Percentiles rank a stretch among this genome's conserved stretches.
These are phyloP conservation scores for Clarias batrachus DNA, from an alignment of 2,113 vertebrate species.

Conservation along the genomic window DNA sequence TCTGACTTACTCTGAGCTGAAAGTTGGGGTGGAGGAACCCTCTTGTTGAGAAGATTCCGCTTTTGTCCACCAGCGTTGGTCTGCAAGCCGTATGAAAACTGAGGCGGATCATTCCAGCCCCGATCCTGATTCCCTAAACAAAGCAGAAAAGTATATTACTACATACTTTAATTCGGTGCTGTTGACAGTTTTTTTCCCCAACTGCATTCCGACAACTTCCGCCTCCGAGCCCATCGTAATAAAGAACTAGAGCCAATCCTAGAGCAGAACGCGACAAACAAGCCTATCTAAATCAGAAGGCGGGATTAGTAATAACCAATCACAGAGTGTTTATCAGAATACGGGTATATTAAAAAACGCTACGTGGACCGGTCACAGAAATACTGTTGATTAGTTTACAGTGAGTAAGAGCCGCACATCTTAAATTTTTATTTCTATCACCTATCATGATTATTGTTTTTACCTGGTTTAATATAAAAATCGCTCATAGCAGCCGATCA, in stretches of 20 bases:
- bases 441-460: background rate
- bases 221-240: background rate
- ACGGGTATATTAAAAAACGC: background rate
- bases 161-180: background rate
- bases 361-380: conserved; percentile 4
- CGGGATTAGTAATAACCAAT: background rate
- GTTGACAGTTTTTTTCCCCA: background rate
- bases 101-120: conserved; percentile 95
- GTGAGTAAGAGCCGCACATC: background rate
- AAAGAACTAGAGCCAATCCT: background rate
- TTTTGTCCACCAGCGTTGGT: conserved; percentile 65
- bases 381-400: background rate
- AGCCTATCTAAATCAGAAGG: background rate
- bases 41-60: conserved; percentile 73
- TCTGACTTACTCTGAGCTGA: conserved; percentile 49
- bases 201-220: background rate
- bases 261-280: background rate
- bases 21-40: conserved; percentile 66
- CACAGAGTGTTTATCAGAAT: background rate
- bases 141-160: background rate
- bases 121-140: conserved; percentile 83
- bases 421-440: background rate
- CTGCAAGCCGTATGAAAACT: conserved; percentile 89
- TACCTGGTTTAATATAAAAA: conserved; percentile 43
- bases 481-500: conserved; percentile 2